Base-by-base conservation (phyloP, 2,113 vertebrate genomes). In the Gopherus flavomarginatus region DNA sequence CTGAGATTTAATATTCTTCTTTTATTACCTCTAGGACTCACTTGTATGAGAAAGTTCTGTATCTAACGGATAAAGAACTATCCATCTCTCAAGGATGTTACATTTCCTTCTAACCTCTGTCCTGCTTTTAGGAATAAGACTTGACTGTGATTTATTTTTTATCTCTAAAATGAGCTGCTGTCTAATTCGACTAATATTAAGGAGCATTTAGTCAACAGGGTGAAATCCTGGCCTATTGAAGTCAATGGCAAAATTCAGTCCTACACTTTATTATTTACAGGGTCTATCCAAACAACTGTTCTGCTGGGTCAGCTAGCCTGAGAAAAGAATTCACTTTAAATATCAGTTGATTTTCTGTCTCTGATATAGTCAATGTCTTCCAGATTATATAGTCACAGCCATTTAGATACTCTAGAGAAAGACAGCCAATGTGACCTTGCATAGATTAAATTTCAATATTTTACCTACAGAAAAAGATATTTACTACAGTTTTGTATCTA, bases 221-320 rank as follows among this genome's bases (percentile, higher is more conserved):
- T 35, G 35, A 69, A 69, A 69, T 69, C 16, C 35, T 19, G 65
- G 35, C 42, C 26, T 52, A 22, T 22, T 77, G 65, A 87, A 81
- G 75, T 85, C 72, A 78, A 81, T 24, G 85, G 38, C 29, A 87
- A 87, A 69, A 83, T 81, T 87, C 47, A 93, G 3, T 69, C 31
- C 29, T 69, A 35, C 35, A 69, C 26, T 3, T 8, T 77, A 4
- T 81, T 92, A 27, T 52, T 87, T 91, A 29, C 24, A 81, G 38
- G 1, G 5, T 12, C 35, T 83, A 83, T 87, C 22, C 44, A 90
- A 75, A 12, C 42, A 88, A 24, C 54, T 81, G 47, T 21, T 69
- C 13, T 69, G 14, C 35, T 69, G 62, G 31, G 4, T 77, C 21
- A 77, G 38, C 38, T 77, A 26, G 38, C 22, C 38, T 44, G 38